Base-by-base conservation (phyloP, 2,113 vertebrate genomes). In the Chamaea fasciata region DNA sequence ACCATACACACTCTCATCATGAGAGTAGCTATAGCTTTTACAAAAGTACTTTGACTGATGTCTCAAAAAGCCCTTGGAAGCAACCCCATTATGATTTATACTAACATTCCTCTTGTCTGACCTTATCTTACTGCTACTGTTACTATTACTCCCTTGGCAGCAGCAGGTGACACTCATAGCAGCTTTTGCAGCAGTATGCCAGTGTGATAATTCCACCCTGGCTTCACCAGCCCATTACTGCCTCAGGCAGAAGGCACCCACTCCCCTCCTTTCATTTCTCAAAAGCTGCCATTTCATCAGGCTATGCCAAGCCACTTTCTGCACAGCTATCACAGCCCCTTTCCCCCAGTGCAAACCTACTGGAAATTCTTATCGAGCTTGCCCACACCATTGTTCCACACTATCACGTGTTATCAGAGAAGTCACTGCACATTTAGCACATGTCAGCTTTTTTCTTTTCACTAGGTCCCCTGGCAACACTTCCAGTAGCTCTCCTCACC, bases 301-400 rank as follows among this genome's bases (percentile, higher is more conserved):
- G 63, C 50, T 67, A 3, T 33, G 35, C 55, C 68, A 90, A 88
- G 67, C 42, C 1, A 0, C 60, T 41, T 77, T 93, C 79, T 77
- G 33, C 11, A 1, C 1, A 1, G 71, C 82, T 92, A 93, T 78
- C 75, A 0, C 30, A 88, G 85, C 60, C 63, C 39, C 85, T 78
- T 75, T 63, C 42, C 64, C 64, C 46, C 84, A 27, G 56, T 35
- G 68, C 56, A 88, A 92, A 76, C 30, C 82, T 86, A 74, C 94
- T 90, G 87, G 93, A 95, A 94, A 86, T 50, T 83, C 95, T 95
- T 95, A 96, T 95, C 85, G 0, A 84, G 60, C 71, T 93, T 80
- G 78, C 84, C 90, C 93, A 91, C 64, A 59, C 74, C 55, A 94
- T 95, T 95, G 93, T 96, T 92, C 78, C 73, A 50, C 10, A 0